A percentile compares a stretch with the other conserved stretches of the same genome.
Evolutionary conservation across 2,888 invertebrate species (phyloP).

Genomic region (Megastigmus dorsalis): DNA sequence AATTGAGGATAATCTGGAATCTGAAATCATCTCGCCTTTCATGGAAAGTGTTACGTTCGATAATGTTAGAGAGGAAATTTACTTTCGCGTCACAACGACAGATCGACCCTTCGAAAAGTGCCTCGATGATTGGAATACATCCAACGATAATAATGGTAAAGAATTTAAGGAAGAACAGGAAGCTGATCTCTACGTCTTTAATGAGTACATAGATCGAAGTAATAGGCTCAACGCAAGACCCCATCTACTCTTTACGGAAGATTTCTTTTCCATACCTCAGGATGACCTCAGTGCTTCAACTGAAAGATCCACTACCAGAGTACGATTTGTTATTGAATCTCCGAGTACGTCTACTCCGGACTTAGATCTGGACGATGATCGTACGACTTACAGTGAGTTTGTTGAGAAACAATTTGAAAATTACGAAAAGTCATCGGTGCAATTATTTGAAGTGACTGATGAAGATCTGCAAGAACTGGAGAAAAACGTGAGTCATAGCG

Average conservation of each 20-base stretch:
- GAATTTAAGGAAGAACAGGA: slow-evolving; percentile 41
- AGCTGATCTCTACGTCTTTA: slow-evolving; percentile 63
- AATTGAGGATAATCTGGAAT: neutral
- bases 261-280: slow-evolving; percentile 22
- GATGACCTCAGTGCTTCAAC: slow-evolving; percentile 11
- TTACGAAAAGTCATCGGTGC: neutral
- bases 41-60: slow-evolving; percentile 42
- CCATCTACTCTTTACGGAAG: slow-evolving; percentile 31
- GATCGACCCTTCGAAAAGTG: slow-evolving; percentile 68
- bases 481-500: neutral
- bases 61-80: slow-evolving; percentile 57
- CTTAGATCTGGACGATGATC: slow-evolving; percentile 47
- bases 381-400: slow-evolving; percentile 21
- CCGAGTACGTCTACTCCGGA: slow-evolving; percentile 60
- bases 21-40: neutral
- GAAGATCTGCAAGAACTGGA: slow-evolving; percentile 19
- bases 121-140: slow-evolving; percentile 59
- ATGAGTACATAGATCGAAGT: slow-evolving; percentile 67
- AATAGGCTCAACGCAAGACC: slow-evolving; percentile 55
- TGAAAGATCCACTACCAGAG: slow-evolving; percentile 58
- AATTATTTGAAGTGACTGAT: slow-evolving; percentile 33
- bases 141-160: slow-evolving; percentile 47
- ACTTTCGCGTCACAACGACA: slow-evolving; percentile 69
- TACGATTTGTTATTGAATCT: slow-evolving; percentile 67
- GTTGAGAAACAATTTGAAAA: slow-evolving; percentile 28